Base-by-base conservation (phyloP, 2,888 invertebrate genomes). In the Conomelus anceps region DNA sequence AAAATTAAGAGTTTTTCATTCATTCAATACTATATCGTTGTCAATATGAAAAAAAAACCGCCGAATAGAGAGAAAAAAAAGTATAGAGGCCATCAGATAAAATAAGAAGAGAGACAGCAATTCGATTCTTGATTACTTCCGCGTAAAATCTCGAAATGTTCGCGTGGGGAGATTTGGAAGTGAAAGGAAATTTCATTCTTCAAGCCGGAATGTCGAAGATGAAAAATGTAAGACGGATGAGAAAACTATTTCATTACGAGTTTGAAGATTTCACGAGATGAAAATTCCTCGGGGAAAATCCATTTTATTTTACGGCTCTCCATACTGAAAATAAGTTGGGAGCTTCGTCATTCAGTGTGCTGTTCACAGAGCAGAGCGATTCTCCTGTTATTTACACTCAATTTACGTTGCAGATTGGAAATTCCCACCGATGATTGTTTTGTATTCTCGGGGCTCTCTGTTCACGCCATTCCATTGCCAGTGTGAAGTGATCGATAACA, bases 1-100 rank as follows among this genome's bases (percentile, higher is more conserved):
- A n/a, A n/a, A n/a, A n/a, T n/a, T n/a, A n/a, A n/a, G n/a, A n/a
- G n/a, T n/a, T n/a, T n/a, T n/a, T n/a, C n/a, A n/a, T n/a, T n/a
- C n/a, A n/a, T n/a, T n/a, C n/a, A n/a, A n/a, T n/a, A n/a, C n/a
- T n/a, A n/a, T n/a, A n/a, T n/a, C n/a, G n/a, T n/a, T n/a, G n/a
- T n/a, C n/a, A n/a, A n/a, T n/a, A n/a, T n/a, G 63, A n/a, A 63
- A n/a, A 63, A n/a, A 4, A 20, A 9, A 63, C n/a, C 13, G 88
- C n/a, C n/a, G n/a, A n/a, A 86, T 24, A 86, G 87, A 89, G 84
- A 90, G 89, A 87, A 87, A 84, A 84, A 89, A 26, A 89, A 63
- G 23, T 87, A 87, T 41, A 34, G 87, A 89, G 89, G 63, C n/a
- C n/a, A 88, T 41, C 84, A 84, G 89, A 89, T 84, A 89, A 84